Evolutionary conservation across 2,113 vertebrate species (phyloP).

Genomic region (Uria aalge): DNA sequence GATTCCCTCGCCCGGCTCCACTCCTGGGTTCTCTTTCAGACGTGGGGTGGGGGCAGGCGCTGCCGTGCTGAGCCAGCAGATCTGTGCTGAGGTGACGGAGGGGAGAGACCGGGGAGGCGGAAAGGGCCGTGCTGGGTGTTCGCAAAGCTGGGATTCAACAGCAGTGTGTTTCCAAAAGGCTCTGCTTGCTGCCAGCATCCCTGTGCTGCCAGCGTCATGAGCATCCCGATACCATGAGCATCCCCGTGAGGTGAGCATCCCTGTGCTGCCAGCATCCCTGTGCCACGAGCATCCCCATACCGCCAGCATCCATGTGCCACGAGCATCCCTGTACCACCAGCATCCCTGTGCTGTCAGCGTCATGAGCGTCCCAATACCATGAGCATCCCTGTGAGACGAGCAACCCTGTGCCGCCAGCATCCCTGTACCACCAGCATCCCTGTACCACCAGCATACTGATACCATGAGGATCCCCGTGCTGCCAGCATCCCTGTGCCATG

Average conservation of each 20-base stretch:
- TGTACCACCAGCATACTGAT: background rate
- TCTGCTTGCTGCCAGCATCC: background rate
- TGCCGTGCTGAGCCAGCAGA: background rate
- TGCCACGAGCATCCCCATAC: background rate
- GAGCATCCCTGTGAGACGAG: background rate
- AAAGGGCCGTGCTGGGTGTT: background rate
- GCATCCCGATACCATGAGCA: background rate
- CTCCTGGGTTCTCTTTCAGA: background rate
- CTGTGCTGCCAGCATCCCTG: fast-evolving
- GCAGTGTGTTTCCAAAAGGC: background rate
- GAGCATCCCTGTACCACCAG: background rate
- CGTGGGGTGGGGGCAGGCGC: background rate
- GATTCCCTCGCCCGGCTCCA: background rate
- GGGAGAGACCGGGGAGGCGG: background rate
- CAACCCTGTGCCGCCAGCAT: background rate
- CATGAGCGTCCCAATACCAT: no score
- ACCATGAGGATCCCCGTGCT: no score
- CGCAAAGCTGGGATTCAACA: background rate
- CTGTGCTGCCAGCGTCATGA: background rate
- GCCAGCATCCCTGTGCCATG: fast-evolving
- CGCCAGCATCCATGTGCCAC: background rate
- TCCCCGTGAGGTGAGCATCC: fast-evolving
- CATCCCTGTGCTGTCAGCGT: no score
- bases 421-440: fast-evolving
- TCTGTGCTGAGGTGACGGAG: fast-evolving